Base-by-base conservation (phyloP, 2,888 invertebrate species). In the Napeogenes inachia region DNA sequence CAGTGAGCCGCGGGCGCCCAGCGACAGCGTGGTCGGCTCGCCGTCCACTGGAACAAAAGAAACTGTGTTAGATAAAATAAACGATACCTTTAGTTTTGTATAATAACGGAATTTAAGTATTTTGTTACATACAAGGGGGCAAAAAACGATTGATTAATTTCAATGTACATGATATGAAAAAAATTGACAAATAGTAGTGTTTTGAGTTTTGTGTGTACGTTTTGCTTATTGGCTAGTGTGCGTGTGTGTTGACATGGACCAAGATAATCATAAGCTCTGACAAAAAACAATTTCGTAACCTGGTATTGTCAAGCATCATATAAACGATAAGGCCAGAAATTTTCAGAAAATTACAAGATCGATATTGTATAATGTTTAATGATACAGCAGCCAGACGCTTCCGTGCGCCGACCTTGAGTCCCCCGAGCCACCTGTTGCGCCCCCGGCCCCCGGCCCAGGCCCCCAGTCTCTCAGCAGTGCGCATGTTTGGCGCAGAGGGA, bases 21-120 rank as follows among this genome's bases (percentile, higher is more conserved):
- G 88, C 50, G 93, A 89, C 74, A 93, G 90, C 70, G 93, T 91
- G 54, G 94, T 94, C 0, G 89, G 87, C 74, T 89, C 89, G 71
- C 94, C 94, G 84, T 90, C 89, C 89, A 89, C 90, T 90, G 83
- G 10, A 81, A 84, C 76, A 82, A 21, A 84, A 33, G 35, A 67
- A 45, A 64, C 50, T 8, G 4, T 3, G 4, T 50, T 30, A 50
- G 10, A 50, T 30, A 50, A 8, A 30, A 50, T 30, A 50, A 8
- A 30, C 4, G 35, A 35, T 35, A 35, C 35, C 4, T 35, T 35
- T 6, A 35, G 35, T 3, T 3, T 35, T 6, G 6, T 3, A 35
- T 35, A 35, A 35, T 35, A 35, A 35, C 35, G 35, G 4, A 35
- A 4, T 35, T 35, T 4, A 35, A 21, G 21, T 21, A 21, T 21